Evolutionary conservation across 1,140 invertebrate species (phyloP), one percentile per base, ranked within the genome.

Genomic region (Agraylea sexmaculata): DNA sequence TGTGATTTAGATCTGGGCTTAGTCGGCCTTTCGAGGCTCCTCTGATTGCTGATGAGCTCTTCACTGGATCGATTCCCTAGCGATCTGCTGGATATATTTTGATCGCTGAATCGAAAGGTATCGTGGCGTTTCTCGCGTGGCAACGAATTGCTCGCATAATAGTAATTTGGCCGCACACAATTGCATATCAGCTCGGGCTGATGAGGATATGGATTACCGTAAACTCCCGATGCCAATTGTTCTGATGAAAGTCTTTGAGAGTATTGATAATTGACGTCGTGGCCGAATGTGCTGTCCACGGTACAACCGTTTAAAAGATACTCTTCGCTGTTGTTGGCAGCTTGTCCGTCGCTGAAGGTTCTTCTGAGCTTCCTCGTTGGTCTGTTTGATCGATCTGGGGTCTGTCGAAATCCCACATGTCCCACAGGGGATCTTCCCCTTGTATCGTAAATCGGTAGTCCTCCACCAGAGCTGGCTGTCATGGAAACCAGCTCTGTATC

Each of bases 261-360:
- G 5, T n/a, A 34, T 3, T 45, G 34, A 19, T 25, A 11, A 2
- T 15, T 19, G 20, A 37, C 42, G 0, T 40, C 40, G 35, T 40
- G 40, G 11, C 37, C 37, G 42, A 45, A 45, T 6, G 46, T 42
- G 20, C 46, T 45, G 39, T 48, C 45, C 15, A 47, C n/a, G 23
- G 42, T 43, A 33, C 37, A 40, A 22, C 32, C 33, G 41, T 47
- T 38, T 31, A 48, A 31, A 3, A 48, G 31, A 21, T 45, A 48
- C 27, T 48, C 46, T 31, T 48, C 46, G 42, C 46, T 48, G 35
- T 38, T 39, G 35, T 48, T 44, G 11, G 42, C 22, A 11, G 33
- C 23, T 25, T 48, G 43, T 6, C 46, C 46, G 21, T 48, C 46
- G 46, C 46, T 48, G 46, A 45, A 48, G 34, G 46, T 48, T 13